Evolutionary conservation across 2,888 invertebrate species (phyloP).

Genomic region (Ptychoptera contaminata): DNA sequence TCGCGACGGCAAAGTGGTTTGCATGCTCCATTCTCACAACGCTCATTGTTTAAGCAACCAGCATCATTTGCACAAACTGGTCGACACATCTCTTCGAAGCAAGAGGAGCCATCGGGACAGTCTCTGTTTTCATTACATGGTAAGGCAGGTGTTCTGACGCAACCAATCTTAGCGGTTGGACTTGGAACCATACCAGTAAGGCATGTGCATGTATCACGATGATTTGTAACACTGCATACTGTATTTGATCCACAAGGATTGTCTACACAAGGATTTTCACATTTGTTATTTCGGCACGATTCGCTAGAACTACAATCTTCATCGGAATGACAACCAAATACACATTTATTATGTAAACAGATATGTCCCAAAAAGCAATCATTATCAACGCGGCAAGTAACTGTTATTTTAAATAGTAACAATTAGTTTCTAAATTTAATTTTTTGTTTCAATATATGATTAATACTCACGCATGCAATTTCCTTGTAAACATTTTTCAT

Average conservation of each 20-base stretch:
- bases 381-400: constrained; percentile 80
- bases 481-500: constrained; percentile 73
- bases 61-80: constrained; percentile 60
- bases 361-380: constrained; percentile 87
- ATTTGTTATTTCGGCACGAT: constrained; percentile 65
- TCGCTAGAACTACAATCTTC: constrained; percentile 78
- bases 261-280: constrained; percentile 58
- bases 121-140: constrained; percentile 64
- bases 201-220: constrained; percentile 69
- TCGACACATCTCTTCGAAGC: constrained; percentile 57
- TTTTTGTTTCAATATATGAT: constrained; percentile 4
- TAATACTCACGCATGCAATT: constrained; percentile 57
- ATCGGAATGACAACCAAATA: constrained; percentile 71
- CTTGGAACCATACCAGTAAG: constrained; percentile 65
- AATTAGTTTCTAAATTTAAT: no score
- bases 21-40: constrained; percentile 51
- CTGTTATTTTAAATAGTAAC: constrained; percentile 20
- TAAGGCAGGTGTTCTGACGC: constrained; percentile 61
- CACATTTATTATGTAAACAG: constrained; percentile 70
- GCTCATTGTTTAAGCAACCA: constrained; percentile 68
- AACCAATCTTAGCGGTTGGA: constrained; percentile 76
- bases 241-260: constrained; percentile 79
- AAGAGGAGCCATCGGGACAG: constrained; percentile 53
- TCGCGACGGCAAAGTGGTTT: constrained; percentile 70
- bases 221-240: constrained; percentile 60